These are phyloP conservation scores for Sycophila texana DNA, from an alignment of 2,888 invertebrate species.

Conservation along the genomic window DNA sequence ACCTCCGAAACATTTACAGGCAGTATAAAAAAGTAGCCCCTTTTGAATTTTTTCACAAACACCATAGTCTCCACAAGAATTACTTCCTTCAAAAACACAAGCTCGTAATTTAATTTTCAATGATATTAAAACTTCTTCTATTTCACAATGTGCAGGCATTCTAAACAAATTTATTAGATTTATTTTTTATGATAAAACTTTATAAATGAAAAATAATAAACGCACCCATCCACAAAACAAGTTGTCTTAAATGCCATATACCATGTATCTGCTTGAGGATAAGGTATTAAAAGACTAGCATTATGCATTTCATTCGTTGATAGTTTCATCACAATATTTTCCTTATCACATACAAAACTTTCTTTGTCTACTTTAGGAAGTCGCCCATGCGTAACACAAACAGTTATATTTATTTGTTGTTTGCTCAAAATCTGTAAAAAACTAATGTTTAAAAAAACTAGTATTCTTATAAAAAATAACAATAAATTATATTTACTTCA, in stretches of 20 bases:
- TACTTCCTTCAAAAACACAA: slow-evolving; percentile 73
- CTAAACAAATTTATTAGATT: slow-evolving; percentile 61
- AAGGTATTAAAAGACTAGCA: slow-evolving; percentile 73
- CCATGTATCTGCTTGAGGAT: slow-evolving; percentile 76
- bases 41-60: slow-evolving; percentile 76
- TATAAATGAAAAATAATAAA: neutral
- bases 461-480: neutral
- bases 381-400: slow-evolving; percentile 71
- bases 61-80: slow-evolving; percentile 75
- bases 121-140: slow-evolving; percentile 74
- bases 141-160: slow-evolving; percentile 69
- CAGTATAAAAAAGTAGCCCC: slow-evolving; percentile 75
- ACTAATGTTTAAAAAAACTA: neutral
- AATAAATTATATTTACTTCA: slow-evolving; percentile 64
- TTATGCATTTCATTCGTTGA: slow-evolving; percentile 62
- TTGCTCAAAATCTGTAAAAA: slow-evolving; percentile 61
- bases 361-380: slow-evolving; percentile 63
- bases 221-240: slow-evolving; percentile 73
- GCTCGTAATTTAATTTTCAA: slow-evolving; percentile 74
- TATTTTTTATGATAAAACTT: slow-evolving; percentile 7
- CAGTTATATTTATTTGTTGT: slow-evolving; percentile 65
- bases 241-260: slow-evolving; percentile 73
- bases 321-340: slow-evolving; percentile 64
- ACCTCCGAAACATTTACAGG: slow-evolving; percentile 76
- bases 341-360: slow-evolving; percentile 66